These are phyloP conservation scores for Clarias gariepinus DNA, from an alignment of 2,113 vertebrate species.

Conservation along the genomic window DNA sequence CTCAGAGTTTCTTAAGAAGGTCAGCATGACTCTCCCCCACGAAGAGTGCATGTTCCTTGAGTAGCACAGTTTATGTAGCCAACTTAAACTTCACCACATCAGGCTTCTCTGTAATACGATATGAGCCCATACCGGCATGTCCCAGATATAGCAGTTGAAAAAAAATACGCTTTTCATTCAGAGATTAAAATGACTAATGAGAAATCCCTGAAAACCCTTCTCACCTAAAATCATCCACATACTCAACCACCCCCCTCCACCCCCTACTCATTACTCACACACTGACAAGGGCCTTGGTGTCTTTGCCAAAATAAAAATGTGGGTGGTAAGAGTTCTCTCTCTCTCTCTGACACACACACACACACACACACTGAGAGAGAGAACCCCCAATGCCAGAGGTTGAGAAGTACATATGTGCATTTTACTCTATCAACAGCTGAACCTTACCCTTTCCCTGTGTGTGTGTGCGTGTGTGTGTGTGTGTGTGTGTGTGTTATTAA, in stretches of 20 bases:
- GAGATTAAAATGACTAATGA: not conserved
- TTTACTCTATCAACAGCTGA: slow-evolving; percentile 66
- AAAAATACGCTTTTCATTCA: slow-evolving; percentile 22
- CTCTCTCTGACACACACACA: not conserved
- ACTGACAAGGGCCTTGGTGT: slow-evolving; percentile 35
- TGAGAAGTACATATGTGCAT: slow-evolving; percentile 68
- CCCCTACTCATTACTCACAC: not conserved
- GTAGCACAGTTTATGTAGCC: not conserved
- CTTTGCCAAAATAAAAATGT: slow-evolving; percentile 39
- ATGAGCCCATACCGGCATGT: not conserved
- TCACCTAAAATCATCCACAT: slow-evolving; percentile 11
- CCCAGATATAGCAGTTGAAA: not conserved
- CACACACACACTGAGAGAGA: slow-evolving; percentile 27
- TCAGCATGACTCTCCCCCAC: slow-evolving; percentile 2
- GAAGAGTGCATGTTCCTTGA: slow-evolving; percentile 1
- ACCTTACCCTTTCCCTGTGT: slow-evolving; percentile 56
- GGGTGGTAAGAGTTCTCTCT: slow-evolving; percentile 22
- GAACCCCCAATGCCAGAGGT: slow-evolving; percentile 34
- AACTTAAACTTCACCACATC: not conserved
- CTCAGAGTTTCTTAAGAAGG: slow-evolving; percentile 11
- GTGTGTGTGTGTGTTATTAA: slow-evolving; percentile 2
- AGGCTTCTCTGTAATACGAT: slow-evolving; percentile 2
- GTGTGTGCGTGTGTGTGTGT: slow-evolving; percentile 15
- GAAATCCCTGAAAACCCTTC: not conserved
- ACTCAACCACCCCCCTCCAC: not conserved